These are phyloP conservation scores for Drosophila formosana DNA, from an alignment of 2,888 invertebrate species.

Conservation along the genomic window DNA sequence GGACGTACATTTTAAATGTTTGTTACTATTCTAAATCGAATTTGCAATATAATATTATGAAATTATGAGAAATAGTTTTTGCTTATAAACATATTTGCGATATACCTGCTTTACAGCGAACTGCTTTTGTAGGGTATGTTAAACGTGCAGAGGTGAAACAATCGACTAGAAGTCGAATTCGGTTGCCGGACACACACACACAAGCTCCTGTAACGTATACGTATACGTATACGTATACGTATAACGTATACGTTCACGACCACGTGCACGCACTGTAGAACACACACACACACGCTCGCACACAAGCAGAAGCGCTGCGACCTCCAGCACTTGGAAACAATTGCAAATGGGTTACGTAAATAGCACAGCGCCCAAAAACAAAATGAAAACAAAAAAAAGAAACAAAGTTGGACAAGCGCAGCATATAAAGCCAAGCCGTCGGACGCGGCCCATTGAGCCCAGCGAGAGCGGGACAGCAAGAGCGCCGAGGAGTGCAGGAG, in stretches of 20 bases:
- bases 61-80: background rate
- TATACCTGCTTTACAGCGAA: background rate
- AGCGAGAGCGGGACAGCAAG: background rate
- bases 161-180: slow-evolving; percentile 31
- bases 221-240: slow-evolving; percentile 9
- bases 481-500: slow-evolving; percentile 5
- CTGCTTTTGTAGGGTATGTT: slow-evolving; percentile 33
- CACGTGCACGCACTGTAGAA: slow-evolving; percentile 48
- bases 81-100: no score
- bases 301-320: slow-evolving; percentile 37
- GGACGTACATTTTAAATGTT: no score
- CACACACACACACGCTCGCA: slow-evolving; percentile 27
- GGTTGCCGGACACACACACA: slow-evolving; percentile 24
- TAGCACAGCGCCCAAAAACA: slow-evolving; percentile 40
- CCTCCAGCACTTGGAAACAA: slow-evolving; percentile 63
- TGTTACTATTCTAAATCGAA: no score
- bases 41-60: background rate
- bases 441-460: background rate
- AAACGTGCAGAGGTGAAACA: slow-evolving; percentile 46
- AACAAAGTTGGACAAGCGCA: slow-evolving; percentile 24
- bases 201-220: background rate
- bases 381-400: background rate
- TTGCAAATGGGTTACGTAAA: slow-evolving; percentile 64
- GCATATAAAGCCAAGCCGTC: slow-evolving; percentile 41
- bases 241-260: slow-evolving; percentile 23